These are phyloP conservation scores for Samia ricini DNA, from an alignment of 1,140 invertebrate genomes.

Conservation along the genomic window DNA sequence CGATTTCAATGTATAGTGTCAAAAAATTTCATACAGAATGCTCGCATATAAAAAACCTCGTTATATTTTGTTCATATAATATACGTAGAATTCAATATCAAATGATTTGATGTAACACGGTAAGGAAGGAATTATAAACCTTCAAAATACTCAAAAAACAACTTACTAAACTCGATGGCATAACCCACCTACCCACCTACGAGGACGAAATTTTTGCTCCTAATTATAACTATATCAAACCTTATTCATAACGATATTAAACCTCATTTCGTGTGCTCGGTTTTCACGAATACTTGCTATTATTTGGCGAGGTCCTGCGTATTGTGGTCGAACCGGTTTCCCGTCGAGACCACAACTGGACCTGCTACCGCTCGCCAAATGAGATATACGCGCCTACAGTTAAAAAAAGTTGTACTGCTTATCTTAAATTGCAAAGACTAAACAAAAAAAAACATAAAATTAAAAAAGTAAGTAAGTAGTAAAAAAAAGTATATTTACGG, in stretches of 20 bases:
- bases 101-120: not conserved
- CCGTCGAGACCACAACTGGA: slow-evolving; percentile 63
- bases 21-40: too few relatives aligned
- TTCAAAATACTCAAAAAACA: slow-evolving; percentile 65
- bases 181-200: slow-evolving; percentile 33
- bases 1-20: too few relatives aligned
- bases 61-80: not conserved
- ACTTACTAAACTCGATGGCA: slow-evolving; percentile 35
- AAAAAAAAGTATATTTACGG: too few relatives aligned
- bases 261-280: slow-evolving; percentile 37
- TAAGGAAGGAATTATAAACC: slow-evolving; percentile 35
- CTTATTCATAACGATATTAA: slow-evolving; percentile 35
- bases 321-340: slow-evolving; percentile 72
- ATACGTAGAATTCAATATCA: not conserved
- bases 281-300: slow-evolving; percentile 39
- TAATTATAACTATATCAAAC: slow-evolving; percentile 31
- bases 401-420: slow-evolving; percentile 35
- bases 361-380: slow-evolving; percentile 69
- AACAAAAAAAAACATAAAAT: not conserved
- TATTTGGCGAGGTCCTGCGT: slow-evolving; percentile 56
- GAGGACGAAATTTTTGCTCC: slow-evolving; percentile 20
- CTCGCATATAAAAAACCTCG: too few relatives aligned
- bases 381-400: slow-evolving; percentile 54
- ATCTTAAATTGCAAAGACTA: not conserved
- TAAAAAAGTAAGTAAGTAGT: not conserved